phyloP scores from a whole-genome alignment of 2,113 vertebrate species.

The Cariama cristata region DNA sequence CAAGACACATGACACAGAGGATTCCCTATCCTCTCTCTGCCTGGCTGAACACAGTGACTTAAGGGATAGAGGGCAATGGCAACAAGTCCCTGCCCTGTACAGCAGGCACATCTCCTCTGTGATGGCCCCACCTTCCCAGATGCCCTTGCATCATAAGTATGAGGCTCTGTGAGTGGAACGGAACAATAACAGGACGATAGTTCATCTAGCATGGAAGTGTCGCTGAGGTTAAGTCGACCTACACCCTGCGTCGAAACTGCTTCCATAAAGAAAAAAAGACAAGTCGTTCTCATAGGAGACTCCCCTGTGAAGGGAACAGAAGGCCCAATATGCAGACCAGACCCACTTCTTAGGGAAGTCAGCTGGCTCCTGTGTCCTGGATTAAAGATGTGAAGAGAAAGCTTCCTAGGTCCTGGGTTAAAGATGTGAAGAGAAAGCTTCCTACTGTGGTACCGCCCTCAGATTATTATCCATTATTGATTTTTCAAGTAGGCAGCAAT shows the following conservation, averaged over 20 bases:
- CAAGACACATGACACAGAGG: neutral
- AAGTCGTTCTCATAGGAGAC: neutral
- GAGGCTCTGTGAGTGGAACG: neutral
- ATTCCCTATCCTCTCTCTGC: neutral
- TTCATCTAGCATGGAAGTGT: neutral
- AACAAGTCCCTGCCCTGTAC: neutral
- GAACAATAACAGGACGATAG: neutral
- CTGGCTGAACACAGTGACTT: neutral
- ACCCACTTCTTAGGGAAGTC: neutral
- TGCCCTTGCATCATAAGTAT: neutral
- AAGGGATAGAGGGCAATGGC: neutral
- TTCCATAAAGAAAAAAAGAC: neutral
- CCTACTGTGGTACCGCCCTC: neutral
- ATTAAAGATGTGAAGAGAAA: neutral
- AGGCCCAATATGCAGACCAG: neutral
- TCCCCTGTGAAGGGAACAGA: neutral
- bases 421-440: neutral
- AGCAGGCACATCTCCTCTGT: neutral
- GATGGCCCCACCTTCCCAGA: neutral
- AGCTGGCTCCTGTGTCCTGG: neutral
- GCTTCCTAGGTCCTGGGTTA: neutral
- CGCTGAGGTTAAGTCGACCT: neutral
- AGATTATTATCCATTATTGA: neutral
- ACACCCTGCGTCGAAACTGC: neutral
- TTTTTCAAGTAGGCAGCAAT: neutral